phyloP scores from a whole-genome alignment of 2,888 invertebrate genomes.

The Blera fallax region DNA sequence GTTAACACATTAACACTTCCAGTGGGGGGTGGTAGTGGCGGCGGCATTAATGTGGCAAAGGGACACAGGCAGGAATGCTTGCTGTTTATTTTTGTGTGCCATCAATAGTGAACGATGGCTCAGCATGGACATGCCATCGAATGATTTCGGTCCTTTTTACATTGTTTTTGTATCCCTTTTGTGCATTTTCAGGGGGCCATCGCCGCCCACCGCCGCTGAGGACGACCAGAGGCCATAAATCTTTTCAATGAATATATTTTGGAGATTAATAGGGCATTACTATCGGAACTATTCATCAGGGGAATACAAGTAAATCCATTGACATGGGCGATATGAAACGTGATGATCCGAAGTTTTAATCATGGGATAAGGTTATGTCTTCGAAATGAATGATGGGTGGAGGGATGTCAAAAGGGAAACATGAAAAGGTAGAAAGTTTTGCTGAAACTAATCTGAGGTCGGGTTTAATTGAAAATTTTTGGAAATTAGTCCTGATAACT shows the following conservation, averaged over 20 bases:
- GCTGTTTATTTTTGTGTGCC: constrained; percentile 60
- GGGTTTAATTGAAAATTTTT: constrained; percentile 37
- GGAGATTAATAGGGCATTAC: constrained; percentile 71
- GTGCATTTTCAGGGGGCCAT: neutral
- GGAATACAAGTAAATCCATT: constrained; percentile 52
- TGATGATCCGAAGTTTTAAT: constrained; percentile 66
- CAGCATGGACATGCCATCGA: constrained; percentile 40
- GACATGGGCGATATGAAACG: constrained; percentile 52
- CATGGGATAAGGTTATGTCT: constrained; percentile 11
- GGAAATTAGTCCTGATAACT: neutral
- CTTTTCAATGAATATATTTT: constrained; percentile 72
- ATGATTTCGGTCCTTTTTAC: constrained; percentile 9
- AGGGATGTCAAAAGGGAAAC: too few relatives aligned
- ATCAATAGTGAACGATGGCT: constrained; percentile 57
- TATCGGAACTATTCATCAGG: constrained; percentile 66
- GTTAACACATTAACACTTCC: constrained; percentile 62
- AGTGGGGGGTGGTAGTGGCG: constrained; percentile 1
- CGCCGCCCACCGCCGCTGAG: too few relatives aligned
- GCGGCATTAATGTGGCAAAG: constrained; percentile 59
- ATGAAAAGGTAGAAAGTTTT: neutral
- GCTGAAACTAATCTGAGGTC: constrained; percentile 3
- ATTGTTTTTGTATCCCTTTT: constrained; percentile 4
- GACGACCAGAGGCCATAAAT: constrained; percentile 58
- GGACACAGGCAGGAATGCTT: constrained; percentile 29
- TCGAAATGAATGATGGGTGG: neutral